These are phyloP conservation scores for Fistularia commersonii DNA, from an alignment of 2,797 vertebrate genomes.

Conservation along the genomic window DNA sequence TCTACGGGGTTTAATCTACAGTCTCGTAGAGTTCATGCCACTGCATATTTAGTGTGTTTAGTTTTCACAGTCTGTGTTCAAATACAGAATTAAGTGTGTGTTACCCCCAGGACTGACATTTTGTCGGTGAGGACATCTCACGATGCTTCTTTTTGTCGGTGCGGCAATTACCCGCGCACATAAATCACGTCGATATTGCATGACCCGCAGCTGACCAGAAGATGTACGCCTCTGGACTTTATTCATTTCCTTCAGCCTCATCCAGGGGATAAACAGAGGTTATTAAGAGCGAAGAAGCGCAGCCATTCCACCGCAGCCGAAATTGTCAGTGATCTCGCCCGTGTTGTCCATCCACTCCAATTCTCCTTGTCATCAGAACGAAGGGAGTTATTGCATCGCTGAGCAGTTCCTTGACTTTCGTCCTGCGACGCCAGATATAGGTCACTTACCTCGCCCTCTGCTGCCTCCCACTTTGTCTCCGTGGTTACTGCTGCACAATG, in stretches of 20 bases:
- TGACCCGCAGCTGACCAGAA: slow-evolving; percentile 26
- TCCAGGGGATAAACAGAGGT: slow-evolving; percentile 22
- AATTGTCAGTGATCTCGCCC: slow-evolving; percentile 15
- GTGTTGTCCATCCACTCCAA: slow-evolving; percentile 1
- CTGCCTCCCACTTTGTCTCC: slow-evolving; percentile 13
- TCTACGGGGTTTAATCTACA: too few species aligned
- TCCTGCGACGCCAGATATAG: slow-evolving; percentile 6
- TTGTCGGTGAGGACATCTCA: too few species aligned
- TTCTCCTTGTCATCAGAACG: background rate
- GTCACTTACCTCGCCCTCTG: slow-evolving; percentile 21
- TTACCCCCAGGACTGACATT: too few species aligned
- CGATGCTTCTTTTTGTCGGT: too few species aligned
- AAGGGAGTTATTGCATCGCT: background rate
- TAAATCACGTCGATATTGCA: too few species aligned
- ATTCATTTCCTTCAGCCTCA: slow-evolving; percentile 31
- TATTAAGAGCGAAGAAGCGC: slow-evolving; percentile 19
- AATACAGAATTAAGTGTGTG: too few species aligned
- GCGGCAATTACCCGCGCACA: too few species aligned
- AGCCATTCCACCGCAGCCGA: slow-evolving; percentile 4
- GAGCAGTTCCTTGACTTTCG: slow-evolving; percentile 13
- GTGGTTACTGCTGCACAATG: slow-evolving; percentile 20
- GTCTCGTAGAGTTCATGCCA: too few species aligned
- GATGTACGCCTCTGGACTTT: slow-evolving; percentile 38
- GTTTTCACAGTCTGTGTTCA: too few species aligned
- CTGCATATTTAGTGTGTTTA: too few species aligned